Conservation (phyloP, 92 coral and sea anemone genomes). For the Paragorgia papillata region DNA sequence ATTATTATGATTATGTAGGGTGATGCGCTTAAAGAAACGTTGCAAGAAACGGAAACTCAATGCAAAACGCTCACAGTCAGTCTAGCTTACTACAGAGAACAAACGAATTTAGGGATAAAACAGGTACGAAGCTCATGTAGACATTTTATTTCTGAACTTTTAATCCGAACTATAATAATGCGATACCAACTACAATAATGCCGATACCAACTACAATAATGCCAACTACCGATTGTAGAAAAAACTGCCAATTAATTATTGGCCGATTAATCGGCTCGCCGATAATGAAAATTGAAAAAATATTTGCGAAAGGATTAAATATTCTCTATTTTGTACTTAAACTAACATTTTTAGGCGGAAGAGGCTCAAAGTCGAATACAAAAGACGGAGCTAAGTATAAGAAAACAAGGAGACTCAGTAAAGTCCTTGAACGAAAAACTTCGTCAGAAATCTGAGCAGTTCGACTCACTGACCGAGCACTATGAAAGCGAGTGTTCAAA, state of each 20-base stretch:
- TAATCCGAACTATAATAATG: too few relatives aligned
- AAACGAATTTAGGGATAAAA: conserved; percentile 72
- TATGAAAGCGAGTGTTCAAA: conserved; percentile 27
- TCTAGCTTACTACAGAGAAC: conserved; percentile 82
- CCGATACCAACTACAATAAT: too few relatives aligned
- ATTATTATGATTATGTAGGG: too few relatives aligned
- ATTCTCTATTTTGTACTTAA: not conserved
- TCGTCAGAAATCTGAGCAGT: conserved; percentile 25
- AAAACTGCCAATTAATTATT: too few relatives aligned
- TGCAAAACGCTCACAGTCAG: conserved; percentile 76
- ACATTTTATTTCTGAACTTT: too few relatives aligned
- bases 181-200: too few relatives aligned
- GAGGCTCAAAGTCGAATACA: not conserved
- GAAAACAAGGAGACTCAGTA: conserved; percentile 19
- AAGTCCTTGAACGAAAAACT: conserved; percentile 21
- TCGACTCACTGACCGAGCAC: not conserved
- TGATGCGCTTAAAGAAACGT: conserved; percentile 74
- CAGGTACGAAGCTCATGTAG: conserved; percentile 80
- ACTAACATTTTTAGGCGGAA: conserved; percentile 5
- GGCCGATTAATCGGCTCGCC: too few relatives aligned
- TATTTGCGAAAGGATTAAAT: too few relatives aligned
- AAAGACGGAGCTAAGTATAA: not conserved
- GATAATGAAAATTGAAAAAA: too few relatives aligned
- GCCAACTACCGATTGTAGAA: too few relatives aligned
- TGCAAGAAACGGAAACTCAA: conserved; percentile 75